Conservation (phyloP, 2,888 invertebrate genomes). For the Lochmaea capreae region DNA sequence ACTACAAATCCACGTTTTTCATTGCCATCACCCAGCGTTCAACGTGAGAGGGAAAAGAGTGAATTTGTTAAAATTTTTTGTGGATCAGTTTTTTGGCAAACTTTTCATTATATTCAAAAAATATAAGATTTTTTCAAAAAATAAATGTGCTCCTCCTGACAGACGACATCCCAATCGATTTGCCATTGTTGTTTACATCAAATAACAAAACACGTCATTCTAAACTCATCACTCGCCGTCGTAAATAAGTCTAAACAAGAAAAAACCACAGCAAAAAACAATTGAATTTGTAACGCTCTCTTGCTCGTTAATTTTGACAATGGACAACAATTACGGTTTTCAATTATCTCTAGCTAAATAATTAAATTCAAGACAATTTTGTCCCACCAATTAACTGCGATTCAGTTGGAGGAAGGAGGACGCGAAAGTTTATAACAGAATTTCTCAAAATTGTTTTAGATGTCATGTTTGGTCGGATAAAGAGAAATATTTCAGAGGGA, state of each 20-base stretch:
- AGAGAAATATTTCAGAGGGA: slow-evolving; percentile 14
- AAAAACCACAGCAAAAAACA: slow-evolving; percentile 24
- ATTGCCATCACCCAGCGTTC: no score
- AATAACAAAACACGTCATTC: not conserved
- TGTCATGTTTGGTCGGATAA: slow-evolving; percentile 20
- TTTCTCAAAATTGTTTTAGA: slow-evolving; percentile 25
- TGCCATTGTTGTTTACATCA: not conserved
- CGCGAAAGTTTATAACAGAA: slow-evolving; percentile 30
- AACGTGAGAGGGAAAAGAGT: no score
- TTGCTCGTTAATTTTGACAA: slow-evolving; percentile 48
- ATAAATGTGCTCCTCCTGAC: no score
- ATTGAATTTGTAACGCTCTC: slow-evolving; percentile 35
- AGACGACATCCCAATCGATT: no score
- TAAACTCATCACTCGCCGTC: not conserved
- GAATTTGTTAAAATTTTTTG: no score
- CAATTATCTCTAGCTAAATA: slow-evolving; percentile 48
- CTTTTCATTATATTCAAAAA: no score
- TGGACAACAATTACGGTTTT: slow-evolving; percentile 48
- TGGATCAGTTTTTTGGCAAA: no score
- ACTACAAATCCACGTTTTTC: no score
- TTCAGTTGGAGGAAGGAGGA: slow-evolving; percentile 20
- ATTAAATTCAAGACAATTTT: slow-evolving; percentile 42
- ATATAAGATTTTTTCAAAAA: no score
- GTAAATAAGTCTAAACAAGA: slow-evolving; percentile 13
- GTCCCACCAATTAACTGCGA: slow-evolving; percentile 32